Percentiles rank a stretch among this genome's conserved stretches.
phyloP scores from a whole-genome alignment of 1,140 invertebrate genomes.

The Diorhabda sublineata region DNA sequence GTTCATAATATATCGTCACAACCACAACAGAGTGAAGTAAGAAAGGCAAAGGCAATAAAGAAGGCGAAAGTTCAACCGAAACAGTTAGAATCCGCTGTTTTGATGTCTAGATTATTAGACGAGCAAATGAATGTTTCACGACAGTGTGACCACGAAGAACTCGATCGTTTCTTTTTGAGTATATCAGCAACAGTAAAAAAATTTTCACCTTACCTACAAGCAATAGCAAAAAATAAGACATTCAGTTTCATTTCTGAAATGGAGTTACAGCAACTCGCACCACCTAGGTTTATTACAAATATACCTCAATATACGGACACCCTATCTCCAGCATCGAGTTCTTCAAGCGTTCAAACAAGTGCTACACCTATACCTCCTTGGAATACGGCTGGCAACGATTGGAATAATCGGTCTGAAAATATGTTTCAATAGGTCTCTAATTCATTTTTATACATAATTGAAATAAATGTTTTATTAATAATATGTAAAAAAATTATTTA shows the following conservation, averaged over 20 bases:
- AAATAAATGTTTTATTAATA: conserved; percentile 12
- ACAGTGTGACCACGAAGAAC: neutral
- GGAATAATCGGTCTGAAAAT: neutral
- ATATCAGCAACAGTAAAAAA: conserved; percentile 20
- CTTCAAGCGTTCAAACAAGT: conserved; percentile 13
- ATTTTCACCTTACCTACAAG: conserved; percentile 19
- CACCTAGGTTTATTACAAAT: conserved; percentile 8
- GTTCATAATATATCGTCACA: no score
- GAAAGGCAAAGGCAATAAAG: no score
- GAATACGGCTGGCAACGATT: neutral
- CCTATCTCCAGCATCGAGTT: conserved; percentile 8
- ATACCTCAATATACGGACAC: neutral
- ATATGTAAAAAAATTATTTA: neutral
- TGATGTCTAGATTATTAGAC: no score
- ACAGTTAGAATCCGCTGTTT: no score
- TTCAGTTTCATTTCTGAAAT: conserved; percentile 16
- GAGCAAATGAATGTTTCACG: no score
- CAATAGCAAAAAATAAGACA: conserved; percentile 15
- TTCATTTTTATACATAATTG: neutral
- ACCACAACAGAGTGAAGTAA: no score
- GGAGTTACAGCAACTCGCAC: conserved; percentile 19
- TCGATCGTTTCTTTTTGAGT: conserved; percentile 17
- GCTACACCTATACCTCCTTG: conserved; percentile 19
- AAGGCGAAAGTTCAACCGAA: no score
- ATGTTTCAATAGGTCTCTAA: no score